phyloP scores from a whole-genome alignment of 2,113 vertebrate species.

The Eonycteris spelaea region DNA sequence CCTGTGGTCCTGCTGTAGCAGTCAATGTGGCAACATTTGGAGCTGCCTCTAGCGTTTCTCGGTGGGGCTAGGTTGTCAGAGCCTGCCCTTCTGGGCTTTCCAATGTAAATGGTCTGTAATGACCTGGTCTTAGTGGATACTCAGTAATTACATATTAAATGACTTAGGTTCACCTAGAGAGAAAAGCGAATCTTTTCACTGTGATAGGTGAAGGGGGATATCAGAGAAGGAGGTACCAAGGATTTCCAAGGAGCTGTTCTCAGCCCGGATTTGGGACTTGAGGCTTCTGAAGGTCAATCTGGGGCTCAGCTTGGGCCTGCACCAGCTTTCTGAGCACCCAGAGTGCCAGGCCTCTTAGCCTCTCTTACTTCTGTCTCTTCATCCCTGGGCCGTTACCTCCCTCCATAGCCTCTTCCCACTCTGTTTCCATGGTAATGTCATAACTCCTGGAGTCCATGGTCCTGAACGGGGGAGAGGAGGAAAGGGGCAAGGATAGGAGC shows the following conservation, averaged over 20 bases:
- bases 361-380: neutral
- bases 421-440: slow-evolving; percentile 46
- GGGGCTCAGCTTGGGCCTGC: neutral
- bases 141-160: neutral
- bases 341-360: neutral
- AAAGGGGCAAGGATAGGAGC: slow-evolving; percentile 1
- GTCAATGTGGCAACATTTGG: fast-evolving
- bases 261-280: neutral
- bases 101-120: neutral
- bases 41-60: neutral
- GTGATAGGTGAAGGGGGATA: neutral
- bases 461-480: neutral
- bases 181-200: neutral
- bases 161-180: neutral
- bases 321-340: neutral
- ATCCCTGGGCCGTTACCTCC: neutral
- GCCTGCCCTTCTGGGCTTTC: neutral
- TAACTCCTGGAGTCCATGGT: neutral
- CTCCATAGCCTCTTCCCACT: neutral
- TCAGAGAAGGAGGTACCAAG: fast-evolving
- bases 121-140: neutral
- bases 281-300: neutral
- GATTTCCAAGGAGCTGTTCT: neutral
- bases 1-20: neutral
- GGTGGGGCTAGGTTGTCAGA: neutral